phyloP scores from a whole-genome alignment of 2,797 vertebrate genomes.

The Threskiornis aethiopicus region DNA sequence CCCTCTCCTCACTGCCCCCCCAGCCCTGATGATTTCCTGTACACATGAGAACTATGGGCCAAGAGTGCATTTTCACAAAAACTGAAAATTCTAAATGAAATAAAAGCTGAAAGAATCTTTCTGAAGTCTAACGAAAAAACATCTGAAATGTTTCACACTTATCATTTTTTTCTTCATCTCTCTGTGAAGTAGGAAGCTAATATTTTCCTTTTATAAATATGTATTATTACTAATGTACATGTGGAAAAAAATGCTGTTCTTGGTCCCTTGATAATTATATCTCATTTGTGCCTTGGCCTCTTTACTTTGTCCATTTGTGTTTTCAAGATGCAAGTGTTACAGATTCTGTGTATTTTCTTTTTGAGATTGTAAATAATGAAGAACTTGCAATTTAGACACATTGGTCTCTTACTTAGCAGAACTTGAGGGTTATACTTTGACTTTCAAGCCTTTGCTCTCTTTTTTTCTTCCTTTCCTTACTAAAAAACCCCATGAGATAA shows the following conservation, averaged over 20 bases:
- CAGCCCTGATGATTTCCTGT: accelerated
- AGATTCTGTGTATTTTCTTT: background rate
- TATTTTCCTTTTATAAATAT: background rate
- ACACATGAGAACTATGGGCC: background rate
- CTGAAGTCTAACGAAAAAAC: background rate
- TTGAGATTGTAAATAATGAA: background rate
- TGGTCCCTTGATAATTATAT: background rate
- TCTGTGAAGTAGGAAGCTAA: background rate
- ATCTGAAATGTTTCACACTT: background rate
- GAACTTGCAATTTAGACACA: accelerated
- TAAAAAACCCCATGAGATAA: background rate
- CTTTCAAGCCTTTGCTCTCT: accelerated
- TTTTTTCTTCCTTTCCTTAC: background rate
- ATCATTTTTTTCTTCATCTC: background rate
- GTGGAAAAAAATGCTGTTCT: background rate
- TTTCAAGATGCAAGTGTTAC: background rate
- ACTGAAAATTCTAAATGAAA: background rate
- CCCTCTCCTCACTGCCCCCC: accelerated
- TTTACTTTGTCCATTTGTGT: background rate
- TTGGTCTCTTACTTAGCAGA: background rate
- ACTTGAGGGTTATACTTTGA: background rate
- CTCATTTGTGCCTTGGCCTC: background rate
- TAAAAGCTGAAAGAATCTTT: background rate
- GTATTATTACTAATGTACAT: background rate
- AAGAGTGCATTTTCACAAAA: background rate